Conservation (phyloP, 1,140 invertebrate genomes). For the Dryas iulia region DNA sequence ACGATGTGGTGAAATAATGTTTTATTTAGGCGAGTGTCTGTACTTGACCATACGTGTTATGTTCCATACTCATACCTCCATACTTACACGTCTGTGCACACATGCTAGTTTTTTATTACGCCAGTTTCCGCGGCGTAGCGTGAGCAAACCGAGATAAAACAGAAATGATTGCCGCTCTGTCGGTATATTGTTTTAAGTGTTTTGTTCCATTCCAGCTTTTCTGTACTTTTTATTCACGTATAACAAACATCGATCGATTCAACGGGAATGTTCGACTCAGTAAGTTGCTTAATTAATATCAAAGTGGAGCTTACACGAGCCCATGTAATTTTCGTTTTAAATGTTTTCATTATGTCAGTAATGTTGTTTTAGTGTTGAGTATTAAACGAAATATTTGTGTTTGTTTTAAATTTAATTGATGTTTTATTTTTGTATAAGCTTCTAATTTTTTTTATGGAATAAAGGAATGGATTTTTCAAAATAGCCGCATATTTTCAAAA, state of each 20-base stretch:
- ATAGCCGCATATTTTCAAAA: too few relatives aligned
- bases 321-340: not conserved
- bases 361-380: not conserved
- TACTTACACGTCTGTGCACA: constrained; percentile 22
- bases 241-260: constrained; percentile 46
- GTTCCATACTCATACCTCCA: not conserved
- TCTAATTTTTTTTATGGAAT: too few relatives aligned
- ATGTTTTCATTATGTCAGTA: not conserved
- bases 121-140: constrained; percentile 66
- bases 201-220: constrained; percentile 51
- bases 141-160: constrained; percentile 76
- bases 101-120: constrained; percentile 72
- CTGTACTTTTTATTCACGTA: constrained; percentile 54
- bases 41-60: not conserved
- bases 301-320: not conserved
- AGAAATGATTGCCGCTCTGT: constrained; percentile 73
- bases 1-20: not conserved
- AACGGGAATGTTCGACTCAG: constrained; percentile 42
- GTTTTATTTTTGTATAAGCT: not conserved
- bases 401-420: not conserved
- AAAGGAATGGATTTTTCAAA: too few relatives aligned
- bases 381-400: not conserved
- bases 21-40: not conserved
- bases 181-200: constrained; percentile 74
- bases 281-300: constrained; percentile 34